A percentile compares a stretch with the other conserved stretches of the same genome.
Evolutionary conservation across 2,113 vertebrate species (phyloP).

Genomic region (Hippocampus zosterae): DNA sequence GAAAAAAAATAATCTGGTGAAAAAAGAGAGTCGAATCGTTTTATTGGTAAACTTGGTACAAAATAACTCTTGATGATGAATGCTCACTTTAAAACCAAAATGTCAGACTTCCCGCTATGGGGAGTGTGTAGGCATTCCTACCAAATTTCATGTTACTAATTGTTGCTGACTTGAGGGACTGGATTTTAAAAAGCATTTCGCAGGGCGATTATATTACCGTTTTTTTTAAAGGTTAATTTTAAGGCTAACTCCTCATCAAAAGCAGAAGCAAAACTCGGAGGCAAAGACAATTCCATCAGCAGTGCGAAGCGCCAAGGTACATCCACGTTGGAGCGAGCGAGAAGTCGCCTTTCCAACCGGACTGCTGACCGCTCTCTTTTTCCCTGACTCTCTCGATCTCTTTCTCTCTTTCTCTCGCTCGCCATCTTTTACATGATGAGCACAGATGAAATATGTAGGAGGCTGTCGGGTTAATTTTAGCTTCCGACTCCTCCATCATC

Average conservation of each 20-base stretch:
- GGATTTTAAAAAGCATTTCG: not conserved
- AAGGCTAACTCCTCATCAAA: not conserved
- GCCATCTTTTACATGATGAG: conserved; percentile 42
- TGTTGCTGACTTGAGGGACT: not conserved
- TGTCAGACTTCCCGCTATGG: no score
- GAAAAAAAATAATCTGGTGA: no score
- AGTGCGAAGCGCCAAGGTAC: conserved; percentile 17
- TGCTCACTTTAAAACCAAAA: no score
- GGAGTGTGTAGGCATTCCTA: no score
- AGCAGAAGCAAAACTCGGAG: not conserved
- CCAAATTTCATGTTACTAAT: not conserved
- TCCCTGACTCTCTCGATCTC: not conserved
- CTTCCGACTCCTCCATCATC: conserved; percentile 59
- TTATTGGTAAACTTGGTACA: no score
- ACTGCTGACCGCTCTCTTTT: conserved; percentile 53
- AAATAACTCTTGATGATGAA: no score
- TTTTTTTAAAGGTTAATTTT: not conserved
- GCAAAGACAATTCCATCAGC: not conserved
- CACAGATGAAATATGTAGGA: conserved; percentile 66
- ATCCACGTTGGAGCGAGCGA: not conserved
- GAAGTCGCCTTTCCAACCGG: conserved; percentile 25
- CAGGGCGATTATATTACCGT: not conserved
- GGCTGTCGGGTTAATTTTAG: conserved; percentile 60
- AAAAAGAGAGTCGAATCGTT: no score
- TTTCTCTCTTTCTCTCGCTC: conserved; percentile 1